Conservation (phyloP, 2,113 vertebrate species). For the Pipra filicauda region DNA sequence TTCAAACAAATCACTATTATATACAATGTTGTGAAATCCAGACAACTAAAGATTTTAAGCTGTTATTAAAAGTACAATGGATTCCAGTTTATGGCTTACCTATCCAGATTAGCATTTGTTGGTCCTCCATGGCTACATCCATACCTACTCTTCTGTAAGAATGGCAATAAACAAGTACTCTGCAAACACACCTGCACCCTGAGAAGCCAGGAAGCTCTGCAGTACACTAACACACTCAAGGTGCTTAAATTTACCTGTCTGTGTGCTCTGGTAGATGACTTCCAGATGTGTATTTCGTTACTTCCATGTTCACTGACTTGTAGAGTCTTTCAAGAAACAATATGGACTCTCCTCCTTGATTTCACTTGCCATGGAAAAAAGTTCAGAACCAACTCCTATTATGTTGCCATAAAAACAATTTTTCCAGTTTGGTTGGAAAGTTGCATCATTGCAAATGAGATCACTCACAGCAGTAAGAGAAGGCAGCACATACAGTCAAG, state of each 20-base stretch:
- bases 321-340: background rate
- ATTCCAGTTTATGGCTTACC: background rate
- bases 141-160: background rate
- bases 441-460: background rate
- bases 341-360: background rate
- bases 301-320: background rate
- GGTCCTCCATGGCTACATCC: background rate
- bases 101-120: background rate
- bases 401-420: background rate
- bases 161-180: rapidly evolving
- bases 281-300: background rate
- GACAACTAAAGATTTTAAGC: background rate
- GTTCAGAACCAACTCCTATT: background rate
- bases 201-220: background rate
- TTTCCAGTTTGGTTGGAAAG: background rate
- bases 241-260: background rate
- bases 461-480: background rate
- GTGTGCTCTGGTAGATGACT: background rate
- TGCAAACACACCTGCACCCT: background rate
- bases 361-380: background rate
- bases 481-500: background rate
- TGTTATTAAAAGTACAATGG: background rate
- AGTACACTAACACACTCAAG: background rate
- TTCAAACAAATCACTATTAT: background rate
- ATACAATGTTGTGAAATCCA: background rate